Evolutionary conservation across 1,140 invertebrate species (phyloP).

Genomic region (Galleria mellonella): DNA sequence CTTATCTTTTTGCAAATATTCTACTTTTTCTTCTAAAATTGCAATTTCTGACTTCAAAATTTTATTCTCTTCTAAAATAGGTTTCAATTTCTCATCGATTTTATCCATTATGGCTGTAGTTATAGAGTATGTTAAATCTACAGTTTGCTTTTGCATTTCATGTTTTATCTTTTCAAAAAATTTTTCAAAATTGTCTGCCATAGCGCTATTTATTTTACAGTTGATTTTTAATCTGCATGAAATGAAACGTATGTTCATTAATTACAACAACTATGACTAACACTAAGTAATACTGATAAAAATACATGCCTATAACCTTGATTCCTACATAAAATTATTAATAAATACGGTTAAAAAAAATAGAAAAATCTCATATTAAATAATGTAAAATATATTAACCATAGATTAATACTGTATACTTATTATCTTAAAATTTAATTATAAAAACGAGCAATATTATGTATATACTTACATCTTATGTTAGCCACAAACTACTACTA

Average conservation of each 20-base stretch:
- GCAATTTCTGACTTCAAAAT: constrained; percentile 14
- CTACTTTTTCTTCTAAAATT: constrained; percentile 13
- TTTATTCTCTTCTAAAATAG: constrained; percentile 9
- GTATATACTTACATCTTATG: too few species aligned
- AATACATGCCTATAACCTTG: too few species aligned
- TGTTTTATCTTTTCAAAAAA: constrained; percentile 22
- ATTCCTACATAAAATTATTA: too few species aligned
- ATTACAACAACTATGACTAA: too few species aligned
- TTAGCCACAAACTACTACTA: too few species aligned
- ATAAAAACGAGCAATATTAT: too few species aligned
- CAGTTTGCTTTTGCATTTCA: constrained; percentile 21
- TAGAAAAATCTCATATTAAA: too few species aligned
- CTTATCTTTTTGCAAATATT: constrained; percentile 10
- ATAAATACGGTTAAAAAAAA: too few species aligned
- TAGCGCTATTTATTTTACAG: constrained; percentile 1
- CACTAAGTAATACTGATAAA: too few species aligned
- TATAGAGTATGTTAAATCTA: neutral
- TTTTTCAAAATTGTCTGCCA: constrained; percentile 21
- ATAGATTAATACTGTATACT: too few species aligned
- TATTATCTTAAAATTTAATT: too few species aligned
- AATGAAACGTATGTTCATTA: constrained; percentile 7
- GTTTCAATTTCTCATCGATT: constrained; percentile 23
- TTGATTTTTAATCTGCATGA: constrained; percentile 27
- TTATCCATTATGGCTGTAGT: constrained; percentile 5
- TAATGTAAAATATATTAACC: too few species aligned